phyloP scores from a whole-genome alignment of 2,797 vertebrate species.

The Ispidina lecontei region DNA sequence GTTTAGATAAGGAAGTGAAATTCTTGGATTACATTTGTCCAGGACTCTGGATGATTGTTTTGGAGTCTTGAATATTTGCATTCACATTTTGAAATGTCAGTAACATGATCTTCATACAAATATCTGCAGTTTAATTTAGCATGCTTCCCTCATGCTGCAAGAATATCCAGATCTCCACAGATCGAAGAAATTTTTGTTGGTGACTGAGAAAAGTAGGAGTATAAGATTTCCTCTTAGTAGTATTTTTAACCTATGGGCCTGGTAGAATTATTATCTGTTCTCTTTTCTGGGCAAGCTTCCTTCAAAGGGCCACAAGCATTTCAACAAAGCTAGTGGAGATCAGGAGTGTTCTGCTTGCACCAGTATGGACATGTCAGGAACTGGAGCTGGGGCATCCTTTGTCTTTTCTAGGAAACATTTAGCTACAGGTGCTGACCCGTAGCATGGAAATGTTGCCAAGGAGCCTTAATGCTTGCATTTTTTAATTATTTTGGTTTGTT shows the following conservation, averaged over 20 bases:
- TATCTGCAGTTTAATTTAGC: background rate
- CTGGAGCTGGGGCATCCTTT: background rate
- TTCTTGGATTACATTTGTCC: background rate
- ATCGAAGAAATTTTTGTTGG: background rate
- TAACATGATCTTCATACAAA: background rate
- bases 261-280: background rate
- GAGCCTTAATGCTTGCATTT: background rate
- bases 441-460: background rate
- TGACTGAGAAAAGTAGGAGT: background rate
- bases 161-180: background rate
- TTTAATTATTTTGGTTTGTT: background rate
- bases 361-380: accelerated
- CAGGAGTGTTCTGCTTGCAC: background rate
- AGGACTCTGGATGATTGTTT: background rate
- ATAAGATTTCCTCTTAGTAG: background rate
- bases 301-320: background rate
- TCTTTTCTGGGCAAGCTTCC: background rate
- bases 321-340: background rate
- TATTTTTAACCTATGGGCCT: background rate
- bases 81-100: background rate
- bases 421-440: background rate
- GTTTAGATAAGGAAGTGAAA: background rate
- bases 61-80: background rate
- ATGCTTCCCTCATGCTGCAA: background rate
- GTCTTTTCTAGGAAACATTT: background rate